Base-by-base conservation (phyloP, 2,888 invertebrate genomes). In the Melinopterus prodromus region DNA sequence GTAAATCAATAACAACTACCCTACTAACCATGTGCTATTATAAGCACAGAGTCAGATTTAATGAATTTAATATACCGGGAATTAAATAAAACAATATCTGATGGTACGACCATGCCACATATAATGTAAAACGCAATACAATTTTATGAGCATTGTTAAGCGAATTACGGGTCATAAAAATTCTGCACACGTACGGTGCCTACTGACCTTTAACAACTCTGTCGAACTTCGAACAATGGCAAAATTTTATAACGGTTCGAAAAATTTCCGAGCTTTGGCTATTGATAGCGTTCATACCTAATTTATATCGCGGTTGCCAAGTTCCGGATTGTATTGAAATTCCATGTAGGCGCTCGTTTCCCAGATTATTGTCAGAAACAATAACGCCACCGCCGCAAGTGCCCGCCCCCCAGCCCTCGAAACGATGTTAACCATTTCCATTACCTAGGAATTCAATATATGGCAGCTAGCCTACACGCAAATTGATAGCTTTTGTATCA, bases 341-440 rank as follows among this genome's bases (percentile, higher is more conserved):
- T 82, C 81, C 82, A 82, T 78, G 81, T 79, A 78, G 80, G 80
- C 81, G 77, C 53, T 7, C 53, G 53, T 78, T 79, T 77, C 78
- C 77, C 76, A 81, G 80, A 80, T 81, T 82, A 82, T 82, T 80
- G 81, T 79, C 78, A 76, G 80, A 81, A 80, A 82, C 82, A 82
- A 82, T 80, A 78, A 80, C 71, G 69, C 82, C 69, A 82, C 7
- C 53, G 53, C 12, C 53, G n/a, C n/a, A n/a, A n/a, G n/a, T n/a
- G n/a, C n/a, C n/a, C n/a, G 9, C 12, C 53, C 3, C 7, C 53
- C 53, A 53, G 53, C 7, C 53, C 53, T 53, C 53, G 53, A 53
- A 53, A 53, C 53, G 53, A 53, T 53, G 53, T 53, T 53, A 53
- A 53, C 53, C 53, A 12, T 53, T 53, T 53, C 53, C 53, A 53